A percentile compares a stretch with the other conserved stretches of the same genome.
Evolutionary conservation across 2,888 invertebrate species (phyloP).

Genomic region (Luperina nickerlii): DNA sequence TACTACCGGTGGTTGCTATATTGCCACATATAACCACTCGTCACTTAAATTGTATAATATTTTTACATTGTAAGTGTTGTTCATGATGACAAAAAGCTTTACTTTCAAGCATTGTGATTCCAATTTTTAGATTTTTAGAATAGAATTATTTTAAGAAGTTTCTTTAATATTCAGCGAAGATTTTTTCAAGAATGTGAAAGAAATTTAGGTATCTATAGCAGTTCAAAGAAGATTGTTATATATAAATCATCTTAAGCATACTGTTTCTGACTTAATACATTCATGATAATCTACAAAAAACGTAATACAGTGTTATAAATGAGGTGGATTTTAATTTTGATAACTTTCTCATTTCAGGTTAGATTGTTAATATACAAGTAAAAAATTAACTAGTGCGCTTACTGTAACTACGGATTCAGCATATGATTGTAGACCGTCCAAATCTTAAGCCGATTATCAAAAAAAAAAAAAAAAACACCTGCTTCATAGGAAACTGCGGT

Average conservation of each 20-base stretch:
- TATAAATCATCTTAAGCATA: not conserved
- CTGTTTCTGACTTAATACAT: not conserved
- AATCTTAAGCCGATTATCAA: not conserved
- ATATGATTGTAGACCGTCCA: not conserved
- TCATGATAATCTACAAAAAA: not conserved
- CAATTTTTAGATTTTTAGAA: not conserved
- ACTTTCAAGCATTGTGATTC: not conserved
- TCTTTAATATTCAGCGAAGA: not conserved
- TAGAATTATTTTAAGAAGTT: not conserved
- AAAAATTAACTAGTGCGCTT: not conserved
- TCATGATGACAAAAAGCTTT: not conserved
- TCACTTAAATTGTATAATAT: not conserved
- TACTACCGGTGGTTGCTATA: not conserved
- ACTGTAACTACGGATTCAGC: not conserved
- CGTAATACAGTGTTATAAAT: not conserved
- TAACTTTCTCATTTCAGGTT: not conserved
- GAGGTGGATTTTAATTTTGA: not conserved
- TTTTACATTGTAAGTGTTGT: slow-evolving; percentile 4
- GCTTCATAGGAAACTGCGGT: not conserved
- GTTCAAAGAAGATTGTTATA: not conserved
- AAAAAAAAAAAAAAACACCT: not conserved
- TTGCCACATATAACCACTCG: not conserved
- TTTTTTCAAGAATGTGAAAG: not conserved
- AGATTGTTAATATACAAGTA: not conserved
- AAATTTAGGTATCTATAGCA: not conserved